Percentiles rank a stretch among this genome's conserved stretches.
These are phyloP conservation scores for Xanthia togata DNA, from an alignment of 2,888 invertebrate species.

Conservation along the genomic window DNA sequence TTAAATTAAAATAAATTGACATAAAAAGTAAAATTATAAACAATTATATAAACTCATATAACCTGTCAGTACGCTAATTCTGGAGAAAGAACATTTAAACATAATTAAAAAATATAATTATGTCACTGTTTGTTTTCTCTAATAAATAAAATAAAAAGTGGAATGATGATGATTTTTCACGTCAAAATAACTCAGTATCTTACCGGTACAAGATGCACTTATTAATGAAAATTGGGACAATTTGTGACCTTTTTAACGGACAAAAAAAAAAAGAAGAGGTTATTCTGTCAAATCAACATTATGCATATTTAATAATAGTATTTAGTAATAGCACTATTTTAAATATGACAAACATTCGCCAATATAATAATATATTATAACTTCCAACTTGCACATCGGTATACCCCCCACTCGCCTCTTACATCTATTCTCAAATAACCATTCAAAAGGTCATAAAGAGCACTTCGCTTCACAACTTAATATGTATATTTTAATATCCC, in stretches of 20 bases:
- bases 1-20: too few species aligned
- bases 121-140: too few species aligned
- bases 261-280: too few species aligned
- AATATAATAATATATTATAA: too few species aligned
- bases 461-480: constrained; percentile 36
- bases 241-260: background rate
- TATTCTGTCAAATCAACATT: background rate
- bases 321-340: background rate
- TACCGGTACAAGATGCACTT: background rate
- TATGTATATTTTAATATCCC: constrained; percentile 66
- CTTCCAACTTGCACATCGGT: background rate
- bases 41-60: too few species aligned
- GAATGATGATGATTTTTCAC: background rate
- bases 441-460: constrained; percentile 31
- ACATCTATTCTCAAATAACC: constrained; percentile 9
- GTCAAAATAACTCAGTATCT: background rate
- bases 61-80: too few species aligned
- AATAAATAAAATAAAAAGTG: too few species aligned
- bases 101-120: too few species aligned
- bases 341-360: background rate
- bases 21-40: too few species aligned
- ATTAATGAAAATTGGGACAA: background rate
- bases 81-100: too few species aligned
- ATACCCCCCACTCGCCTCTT: background rate
- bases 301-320: too few species aligned